phyloP scores from a whole-genome alignment of 2,797 vertebrate species.

The Sebastiscus tertius region DNA sequence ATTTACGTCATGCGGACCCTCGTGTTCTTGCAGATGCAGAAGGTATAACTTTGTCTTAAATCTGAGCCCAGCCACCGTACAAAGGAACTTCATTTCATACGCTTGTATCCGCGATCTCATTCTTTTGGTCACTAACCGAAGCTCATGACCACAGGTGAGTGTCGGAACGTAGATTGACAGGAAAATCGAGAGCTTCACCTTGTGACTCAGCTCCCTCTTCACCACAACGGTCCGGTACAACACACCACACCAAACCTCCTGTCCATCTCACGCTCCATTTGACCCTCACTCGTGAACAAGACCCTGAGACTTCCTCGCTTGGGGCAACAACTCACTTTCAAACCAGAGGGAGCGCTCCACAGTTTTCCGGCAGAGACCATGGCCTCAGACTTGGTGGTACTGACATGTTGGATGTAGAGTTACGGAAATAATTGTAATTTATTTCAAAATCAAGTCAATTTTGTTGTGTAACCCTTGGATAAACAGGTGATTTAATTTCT shows the following conservation, averaged over 20 bases:
- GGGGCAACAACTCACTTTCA: neutral
- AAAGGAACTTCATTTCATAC: neutral
- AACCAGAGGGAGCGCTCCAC: neutral
- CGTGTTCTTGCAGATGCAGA: neutral
- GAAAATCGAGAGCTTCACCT: neutral
- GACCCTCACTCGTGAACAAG: neutral
- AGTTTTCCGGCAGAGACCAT: neutral
- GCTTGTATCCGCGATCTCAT: neutral
- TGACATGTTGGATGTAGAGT: neutral
- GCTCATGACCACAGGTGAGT: neutral
- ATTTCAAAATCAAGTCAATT: neutral
- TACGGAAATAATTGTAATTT: no score
- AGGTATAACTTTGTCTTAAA: neutral
- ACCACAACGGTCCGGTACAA: neutral
- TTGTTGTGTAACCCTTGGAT: neutral
- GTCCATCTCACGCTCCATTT: neutral
- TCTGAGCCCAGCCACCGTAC: neutral
- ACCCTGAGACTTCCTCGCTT: neutral
- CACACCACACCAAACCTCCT: neutral
- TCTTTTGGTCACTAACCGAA: neutral
- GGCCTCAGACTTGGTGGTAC: neutral
- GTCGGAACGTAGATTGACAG: neutral
- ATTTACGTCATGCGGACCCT: no score
- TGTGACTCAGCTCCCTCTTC: neutral
- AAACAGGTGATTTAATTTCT: neutral